Evolutionary conservation across 2,797 vertebrate species (phyloP), one percentile per base, ranked within the genome.

Genomic region (Yasuhikotakia modesta): DNA sequence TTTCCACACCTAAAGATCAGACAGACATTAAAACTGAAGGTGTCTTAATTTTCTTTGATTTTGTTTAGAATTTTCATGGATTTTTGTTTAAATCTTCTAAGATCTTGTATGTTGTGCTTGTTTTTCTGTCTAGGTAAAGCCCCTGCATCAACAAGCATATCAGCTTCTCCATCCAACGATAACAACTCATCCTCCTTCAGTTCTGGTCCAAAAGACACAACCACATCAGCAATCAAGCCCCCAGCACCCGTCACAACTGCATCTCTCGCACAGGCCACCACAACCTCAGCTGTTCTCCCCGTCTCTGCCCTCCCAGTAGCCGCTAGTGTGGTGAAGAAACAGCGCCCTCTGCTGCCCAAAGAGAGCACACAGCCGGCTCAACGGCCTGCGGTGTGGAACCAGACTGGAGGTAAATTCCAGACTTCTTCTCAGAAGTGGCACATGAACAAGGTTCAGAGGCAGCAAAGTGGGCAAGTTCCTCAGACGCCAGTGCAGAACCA

Each of bases 391-490:
- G 95, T 96, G 79, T 98, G 96, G 96, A 99, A 95, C 91, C 95
- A 95, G 2, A 93, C 94, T 6, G 55, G 65, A 53, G 96, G 90
- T 86, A 96, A 98, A 90, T 95, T 97, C 89, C 97, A 97, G 88
- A 95, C 96, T 0, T 97, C 97, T 0, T 98, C 96, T 78, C 96
- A 99, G 91, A 99, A 98, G 90, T 97, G 94, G 95, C 96, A 98
- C 80, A 93, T 96, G 94, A 96, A 98, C 91, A 98, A 97, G 89
- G 94, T 96, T 55, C 96, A 96, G 89, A 92, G 92, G 16, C 96
- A 95, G 80, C 92, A 95, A 57, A 93, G 91, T 77, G 93, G 94
- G 80, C 88, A 85, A 48, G 86, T 32, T 73, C 83, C 73, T 12
- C 82, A 35, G 68, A 48, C 21, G 16, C 86, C 77, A 27, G 82